Conservation (phyloP, 2,888 invertebrate genomes). For the Aleiodes testaceus region DNA sequence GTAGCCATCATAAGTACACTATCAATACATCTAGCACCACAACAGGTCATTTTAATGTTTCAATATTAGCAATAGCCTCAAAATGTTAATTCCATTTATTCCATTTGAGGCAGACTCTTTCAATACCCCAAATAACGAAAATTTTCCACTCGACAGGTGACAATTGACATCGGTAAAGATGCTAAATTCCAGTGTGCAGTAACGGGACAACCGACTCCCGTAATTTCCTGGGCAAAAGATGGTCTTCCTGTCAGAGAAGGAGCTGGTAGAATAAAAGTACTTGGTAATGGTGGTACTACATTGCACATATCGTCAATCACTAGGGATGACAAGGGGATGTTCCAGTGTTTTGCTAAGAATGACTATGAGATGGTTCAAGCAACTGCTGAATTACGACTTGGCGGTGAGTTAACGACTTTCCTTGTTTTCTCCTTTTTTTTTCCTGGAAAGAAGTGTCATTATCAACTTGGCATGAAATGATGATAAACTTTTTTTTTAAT, state of each 20-base stretch:
- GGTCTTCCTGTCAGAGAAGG: slow-evolving; percentile 72
- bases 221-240: slow-evolving; percentile 74
- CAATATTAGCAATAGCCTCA: neutral
- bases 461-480: no score
- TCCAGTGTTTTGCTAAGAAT: slow-evolving; percentile 91
- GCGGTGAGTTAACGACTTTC: slow-evolving; percentile 76
- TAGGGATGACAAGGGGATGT: slow-evolving; percentile 91
- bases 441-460: no score
- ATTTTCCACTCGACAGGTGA: slow-evolving; percentile 77
- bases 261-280: slow-evolving; percentile 67
- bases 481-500: no score
- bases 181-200: slow-evolving; percentile 91
- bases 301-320: slow-evolving; percentile 76
- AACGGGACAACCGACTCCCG: slow-evolving; percentile 83
- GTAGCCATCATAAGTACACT: slow-evolving; percentile 70
- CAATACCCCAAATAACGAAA: neutral
- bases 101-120: no score
- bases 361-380: slow-evolving; percentile 90
- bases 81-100: neutral
- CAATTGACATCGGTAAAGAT: slow-evolving; percentile 88
- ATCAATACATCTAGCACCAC: slow-evolving; percentile 68
- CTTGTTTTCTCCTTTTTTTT: neutral
- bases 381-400: slow-evolving; percentile 85
- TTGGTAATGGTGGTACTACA: slow-evolving; percentile 66
- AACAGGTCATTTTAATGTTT: slow-evolving; percentile 65